Evolutionary conservation across 2,888 invertebrate species (phyloP).

Genomic region (Osmoderma eremita): DNA sequence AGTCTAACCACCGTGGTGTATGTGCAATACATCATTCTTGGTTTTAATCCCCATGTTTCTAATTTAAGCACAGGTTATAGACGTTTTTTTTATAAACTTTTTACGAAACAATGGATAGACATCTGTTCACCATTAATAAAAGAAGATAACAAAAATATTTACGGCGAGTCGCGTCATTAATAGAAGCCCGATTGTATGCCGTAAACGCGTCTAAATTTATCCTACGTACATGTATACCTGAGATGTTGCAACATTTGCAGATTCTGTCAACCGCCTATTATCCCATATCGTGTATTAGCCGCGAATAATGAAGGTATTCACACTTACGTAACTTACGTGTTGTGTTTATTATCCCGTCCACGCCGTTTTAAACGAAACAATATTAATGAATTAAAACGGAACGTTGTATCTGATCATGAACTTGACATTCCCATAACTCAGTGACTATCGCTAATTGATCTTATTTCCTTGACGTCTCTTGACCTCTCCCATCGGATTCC

Average conservation of each 20-base stretch:
- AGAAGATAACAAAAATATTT: too few relatives aligned
- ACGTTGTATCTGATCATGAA: constrained; percentile 24
- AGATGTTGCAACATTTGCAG: not conserved
- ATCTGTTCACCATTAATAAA: too few relatives aligned
- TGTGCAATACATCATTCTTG: too few relatives aligned
- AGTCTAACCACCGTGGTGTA: too few relatives aligned
- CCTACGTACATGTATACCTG: too few relatives aligned
- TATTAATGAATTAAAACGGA: constrained; percentile 31
- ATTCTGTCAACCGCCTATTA: constrained; percentile 3
- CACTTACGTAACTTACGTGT: constrained; percentile 21
- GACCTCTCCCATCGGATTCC: constrained; percentile 17
- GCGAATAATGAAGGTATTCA: not conserved
- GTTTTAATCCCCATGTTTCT: too few relatives aligned
- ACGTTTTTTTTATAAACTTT: too few relatives aligned
- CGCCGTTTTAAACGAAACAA: constrained; percentile 20
- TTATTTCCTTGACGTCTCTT: constrained; percentile 27
- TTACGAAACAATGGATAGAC: too few relatives aligned
- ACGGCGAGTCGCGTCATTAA: too few relatives aligned
- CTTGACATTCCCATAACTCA: constrained; percentile 24
- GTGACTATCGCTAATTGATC: constrained; percentile 29
- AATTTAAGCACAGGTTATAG: too few relatives aligned
- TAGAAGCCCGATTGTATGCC: too few relatives aligned
- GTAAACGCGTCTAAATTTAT: too few relatives aligned
- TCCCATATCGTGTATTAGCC: not conserved
- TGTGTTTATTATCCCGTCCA: constrained; percentile 8